These are phyloP conservation scores for Nibea coibor DNA, from an alignment of 2,113 vertebrate species.

Conservation along the genomic window DNA sequence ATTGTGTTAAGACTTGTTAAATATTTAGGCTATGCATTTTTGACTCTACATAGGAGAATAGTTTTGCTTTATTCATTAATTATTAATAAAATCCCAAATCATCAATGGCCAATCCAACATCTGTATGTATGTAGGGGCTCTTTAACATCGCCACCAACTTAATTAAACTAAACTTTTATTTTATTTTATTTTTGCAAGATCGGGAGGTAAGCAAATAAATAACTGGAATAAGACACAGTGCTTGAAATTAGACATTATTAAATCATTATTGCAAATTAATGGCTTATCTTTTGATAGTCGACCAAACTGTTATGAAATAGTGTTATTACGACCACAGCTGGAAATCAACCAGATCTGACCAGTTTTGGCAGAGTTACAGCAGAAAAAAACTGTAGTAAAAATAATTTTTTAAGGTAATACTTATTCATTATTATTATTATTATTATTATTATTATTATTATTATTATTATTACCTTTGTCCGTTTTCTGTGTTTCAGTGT, in stretches of 20 bases:
- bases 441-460: no score
- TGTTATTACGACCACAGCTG: no score
- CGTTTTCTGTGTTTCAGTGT: not conserved
- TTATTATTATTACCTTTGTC: not conserved
- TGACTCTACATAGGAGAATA: not conserved
- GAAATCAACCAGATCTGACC: no score
- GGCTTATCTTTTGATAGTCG: not conserved
- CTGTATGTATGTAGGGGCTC: not conserved
- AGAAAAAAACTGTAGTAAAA: no score
- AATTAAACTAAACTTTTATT: no score
- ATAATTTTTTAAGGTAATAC: not conserved
- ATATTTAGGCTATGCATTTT: not conserved
- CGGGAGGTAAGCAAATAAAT: not conserved
- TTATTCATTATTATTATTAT: not conserved
- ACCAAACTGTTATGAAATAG: no score
- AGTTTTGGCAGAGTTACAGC: no score
- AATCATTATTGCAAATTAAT: not conserved
- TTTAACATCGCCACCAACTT: not conserved
- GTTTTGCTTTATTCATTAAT: not conserved
- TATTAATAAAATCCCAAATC: not conserved
- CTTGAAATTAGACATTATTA: not conserved
- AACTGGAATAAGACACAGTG: not conserved
- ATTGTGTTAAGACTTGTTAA: not conserved
- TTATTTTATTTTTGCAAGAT: not conserved
- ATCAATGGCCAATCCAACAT: not conserved